phyloP scores from a whole-genome alignment of 2,113 vertebrate species.

The Leucopternis melanops region DNA sequence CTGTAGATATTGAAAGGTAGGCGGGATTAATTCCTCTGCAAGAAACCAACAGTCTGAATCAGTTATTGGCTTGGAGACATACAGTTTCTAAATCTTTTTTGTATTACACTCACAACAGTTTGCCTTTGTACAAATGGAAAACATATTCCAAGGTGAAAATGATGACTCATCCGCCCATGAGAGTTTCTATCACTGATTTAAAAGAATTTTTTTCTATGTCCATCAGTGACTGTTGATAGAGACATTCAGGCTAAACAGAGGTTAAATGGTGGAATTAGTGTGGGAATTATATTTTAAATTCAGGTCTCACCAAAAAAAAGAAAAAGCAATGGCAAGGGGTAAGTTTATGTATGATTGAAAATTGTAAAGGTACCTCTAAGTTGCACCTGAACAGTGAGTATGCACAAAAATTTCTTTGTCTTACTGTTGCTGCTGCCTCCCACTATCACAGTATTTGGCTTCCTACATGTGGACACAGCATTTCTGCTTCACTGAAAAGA shows the following conservation, averaged over 20 bases:
- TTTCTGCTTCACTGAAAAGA: background rate
- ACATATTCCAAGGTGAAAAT: background rate
- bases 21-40: background rate
- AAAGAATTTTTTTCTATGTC: background rate
- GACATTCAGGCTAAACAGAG: background rate
- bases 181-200: background rate
- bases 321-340: rapidly evolving
- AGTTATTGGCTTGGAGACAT: background rate
- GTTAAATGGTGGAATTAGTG: background rate
- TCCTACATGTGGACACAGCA: background rate
- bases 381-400: background rate
- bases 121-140: background rate
- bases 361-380: background rate
- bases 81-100: background rate
- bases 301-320: background rate
- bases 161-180: background rate
- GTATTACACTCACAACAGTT: background rate
- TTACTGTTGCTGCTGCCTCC: background rate
- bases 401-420: background rate
- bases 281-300: background rate
- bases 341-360: background rate
- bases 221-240: background rate
- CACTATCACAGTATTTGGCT: background rate
- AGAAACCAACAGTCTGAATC: background rate
- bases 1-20: background rate